A percentile compares a stretch with the other conserved stretches of the same genome.
phyloP scores from a whole-genome alignment of 2,888 invertebrate genomes.

The Pollenia angustigena region DNA sequence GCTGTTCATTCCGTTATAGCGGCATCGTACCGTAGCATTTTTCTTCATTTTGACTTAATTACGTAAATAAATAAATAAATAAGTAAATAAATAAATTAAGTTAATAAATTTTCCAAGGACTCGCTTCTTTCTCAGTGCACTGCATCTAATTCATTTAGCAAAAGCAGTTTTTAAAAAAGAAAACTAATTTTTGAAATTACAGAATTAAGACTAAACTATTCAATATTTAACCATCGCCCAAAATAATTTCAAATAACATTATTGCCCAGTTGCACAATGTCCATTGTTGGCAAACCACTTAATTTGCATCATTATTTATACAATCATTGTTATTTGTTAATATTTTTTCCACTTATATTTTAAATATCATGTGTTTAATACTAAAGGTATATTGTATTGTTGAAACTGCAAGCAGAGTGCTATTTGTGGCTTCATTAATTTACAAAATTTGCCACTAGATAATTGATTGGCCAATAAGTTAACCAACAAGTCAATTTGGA shows the following conservation, averaged over 20 bases:
- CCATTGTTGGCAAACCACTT: conserved; percentile 7
- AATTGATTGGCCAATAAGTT: conserved; percentile 47
- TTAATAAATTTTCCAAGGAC: too few species aligned
- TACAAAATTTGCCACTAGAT: conserved; percentile 54
- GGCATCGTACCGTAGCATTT: too few species aligned
- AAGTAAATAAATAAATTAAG: too few species aligned
- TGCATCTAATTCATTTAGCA: too few species aligned
- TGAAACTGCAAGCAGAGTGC: background rate
- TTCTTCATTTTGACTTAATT: too few species aligned
- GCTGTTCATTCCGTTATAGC: too few species aligned
- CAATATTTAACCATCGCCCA: background rate
- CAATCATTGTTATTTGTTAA: background rate
- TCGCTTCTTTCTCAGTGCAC: too few species aligned
- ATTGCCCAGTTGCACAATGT: background rate
- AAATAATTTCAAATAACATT: background rate
- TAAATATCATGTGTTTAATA: too few species aligned
- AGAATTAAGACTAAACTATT: background rate
- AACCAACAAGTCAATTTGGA: background rate
- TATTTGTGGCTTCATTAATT: conserved; percentile 16
- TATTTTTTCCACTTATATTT: background rate
- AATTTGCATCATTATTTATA: conserved; percentile 1
- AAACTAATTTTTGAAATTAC: too few species aligned
- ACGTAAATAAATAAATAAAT: too few species aligned
- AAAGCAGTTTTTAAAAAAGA: too few species aligned
- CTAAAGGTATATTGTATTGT: too few species aligned